A percentile compares a stretch with the other conserved stretches of the same genome.
Conservation (phyloP, 1,140 invertebrate genomes). For the Vanessa tameamea region DNA sequence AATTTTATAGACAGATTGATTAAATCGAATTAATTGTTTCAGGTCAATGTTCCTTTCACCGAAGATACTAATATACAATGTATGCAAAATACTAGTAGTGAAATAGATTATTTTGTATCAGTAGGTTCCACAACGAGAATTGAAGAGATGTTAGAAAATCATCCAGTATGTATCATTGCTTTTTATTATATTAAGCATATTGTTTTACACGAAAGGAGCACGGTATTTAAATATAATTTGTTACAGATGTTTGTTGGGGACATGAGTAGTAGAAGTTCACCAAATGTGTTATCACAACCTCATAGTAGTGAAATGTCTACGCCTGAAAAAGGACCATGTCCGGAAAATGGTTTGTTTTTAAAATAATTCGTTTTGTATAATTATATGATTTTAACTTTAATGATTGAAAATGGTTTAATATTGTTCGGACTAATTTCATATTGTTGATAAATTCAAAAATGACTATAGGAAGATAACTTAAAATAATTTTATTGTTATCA, state of each 20-base stretch:
- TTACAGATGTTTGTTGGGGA: conserved; percentile 72
- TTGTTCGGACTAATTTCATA: too few species aligned
- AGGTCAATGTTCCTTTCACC: conserved; percentile 84
- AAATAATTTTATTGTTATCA: too few species aligned
- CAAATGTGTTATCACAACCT: conserved; percentile 59
- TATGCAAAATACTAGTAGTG: conserved; percentile 84
- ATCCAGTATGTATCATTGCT: conserved; percentile 59
- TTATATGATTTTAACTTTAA: neutral
- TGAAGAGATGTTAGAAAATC: conserved; percentile 78
- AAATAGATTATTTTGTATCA: conserved; percentile 89
- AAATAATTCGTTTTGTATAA: conserved; percentile 11
- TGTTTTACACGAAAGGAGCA: neutral
- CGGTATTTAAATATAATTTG: conserved; percentile 21
- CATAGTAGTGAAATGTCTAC: conserved; percentile 71
- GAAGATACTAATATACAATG: conserved; percentile 85
- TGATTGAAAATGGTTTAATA: too few species aligned
- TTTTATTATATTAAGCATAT: conserved; percentile 9
- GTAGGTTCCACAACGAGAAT: conserved; percentile 81
- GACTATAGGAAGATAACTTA: too few species aligned
- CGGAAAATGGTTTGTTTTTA: conserved; percentile 59
- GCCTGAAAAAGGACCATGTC: conserved; percentile 65
- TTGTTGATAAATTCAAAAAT: too few species aligned
- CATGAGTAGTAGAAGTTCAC: conserved; percentile 66
- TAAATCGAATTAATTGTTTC: conserved; percentile 47
- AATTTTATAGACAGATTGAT: neutral